Evolutionary conservation across 2,888 invertebrate genomes (phyloP), one percentile per base, ranked within the genome.

Genomic region (Neoitamus cyanurus): DNA sequence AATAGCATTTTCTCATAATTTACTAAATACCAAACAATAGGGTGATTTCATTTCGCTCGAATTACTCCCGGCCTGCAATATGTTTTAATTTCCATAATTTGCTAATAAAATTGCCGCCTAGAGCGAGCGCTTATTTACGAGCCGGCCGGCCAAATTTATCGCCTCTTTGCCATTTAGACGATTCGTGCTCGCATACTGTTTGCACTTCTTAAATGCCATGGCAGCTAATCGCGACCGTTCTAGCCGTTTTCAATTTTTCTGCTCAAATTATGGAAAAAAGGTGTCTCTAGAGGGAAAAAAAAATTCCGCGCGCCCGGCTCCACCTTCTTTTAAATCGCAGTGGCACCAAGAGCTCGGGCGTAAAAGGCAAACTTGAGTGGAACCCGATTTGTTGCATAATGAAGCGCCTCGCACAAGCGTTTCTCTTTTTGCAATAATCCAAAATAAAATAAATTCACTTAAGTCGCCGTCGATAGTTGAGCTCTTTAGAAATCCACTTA

Each of bases 81-180:
- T 58, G 58, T 58, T 58, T 58, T 25, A 58, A 58, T 58, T 58
- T 58, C 58, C 58, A 58, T 58, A 58, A 58, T 58, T 58, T 58
- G 58, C 58, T 58, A 58, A 58, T 58, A 58, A 58, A 58, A 20
- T 58, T 58, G 58, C 58, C 58, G 58, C 58, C 58, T 58, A 15
- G 58, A 58, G 58, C 58, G 7, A 58, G 58, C 25, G 58, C 58
- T 25, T 58, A 58, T 58, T 58, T 58, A 58, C 25, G 58, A 58
- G 58, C 25, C 58, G 58, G 25, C 58, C 25, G 58, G 58, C 58
- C 58, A 58, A 58, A 58, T 58, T 58, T 58, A 58, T 58, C 58
- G 25, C 58, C 58, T 20, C 58, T 20, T 25, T 58, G 58, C 58
- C 58, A 58, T 58, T 58, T 58, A 58, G 58, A 58, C 58, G 20